Conservation (phyloP, 2,113 vertebrate species). For the Phrynosoma blainvillii region DNA sequence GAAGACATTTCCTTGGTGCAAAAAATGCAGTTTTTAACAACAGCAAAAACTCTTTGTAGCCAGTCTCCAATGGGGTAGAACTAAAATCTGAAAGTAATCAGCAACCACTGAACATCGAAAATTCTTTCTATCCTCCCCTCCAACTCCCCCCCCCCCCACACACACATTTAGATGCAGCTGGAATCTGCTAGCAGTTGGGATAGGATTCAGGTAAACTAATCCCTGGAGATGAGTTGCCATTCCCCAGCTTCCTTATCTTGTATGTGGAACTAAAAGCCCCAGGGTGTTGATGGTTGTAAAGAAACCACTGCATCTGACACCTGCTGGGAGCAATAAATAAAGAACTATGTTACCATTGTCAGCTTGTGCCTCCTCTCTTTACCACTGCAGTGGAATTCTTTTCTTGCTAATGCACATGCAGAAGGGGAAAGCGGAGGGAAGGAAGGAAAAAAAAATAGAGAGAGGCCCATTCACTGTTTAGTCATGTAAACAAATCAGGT, state of each 20-base stretch:
- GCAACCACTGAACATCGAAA: constrained; percentile 91
- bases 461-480: constrained; percentile 59
- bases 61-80: constrained; percentile 92
- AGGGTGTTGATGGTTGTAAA: constrained; percentile 90
- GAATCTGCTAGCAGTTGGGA: constrained; percentile 90
- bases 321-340: constrained; percentile 97
- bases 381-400: constrained; percentile 57
- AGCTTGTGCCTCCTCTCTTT: constrained; percentile 76
- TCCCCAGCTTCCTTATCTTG: constrained; percentile 79
- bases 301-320: constrained; percentile 86
- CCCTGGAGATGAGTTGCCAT: constrained; percentile 86
- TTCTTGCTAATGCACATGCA: background rate
- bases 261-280: constrained; percentile 86
- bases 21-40: constrained; percentile 84
- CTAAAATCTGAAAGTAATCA: constrained; percentile 99
- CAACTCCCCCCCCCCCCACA: constrained; percentile 65
- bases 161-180: constrained; percentile 94
- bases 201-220: constrained; percentile 97
- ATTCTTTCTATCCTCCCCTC: constrained; percentile 76
- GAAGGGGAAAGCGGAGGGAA: background rate
- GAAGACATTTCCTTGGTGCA: constrained; percentile 70
- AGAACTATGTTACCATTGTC: constrained; percentile 83
- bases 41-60: constrained; percentile 85
- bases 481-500: constrained; percentile 68
- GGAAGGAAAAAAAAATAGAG: constrained; percentile 17